Evolutionary conservation across 37 sponge, comb jelly and placozoan species (phyloP).

Genomic region (Ianthella basta): DNA sequence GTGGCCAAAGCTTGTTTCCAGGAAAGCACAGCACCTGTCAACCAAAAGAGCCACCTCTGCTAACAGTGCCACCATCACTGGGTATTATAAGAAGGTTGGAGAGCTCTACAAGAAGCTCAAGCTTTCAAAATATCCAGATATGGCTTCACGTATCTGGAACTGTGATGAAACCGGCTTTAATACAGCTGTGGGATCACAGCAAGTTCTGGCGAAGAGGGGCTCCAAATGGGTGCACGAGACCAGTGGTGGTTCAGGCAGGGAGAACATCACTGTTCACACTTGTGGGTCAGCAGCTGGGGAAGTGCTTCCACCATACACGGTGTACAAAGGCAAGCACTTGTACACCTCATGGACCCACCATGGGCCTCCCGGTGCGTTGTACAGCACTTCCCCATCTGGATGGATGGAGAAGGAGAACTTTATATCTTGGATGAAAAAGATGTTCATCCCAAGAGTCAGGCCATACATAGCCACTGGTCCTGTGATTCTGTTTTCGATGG

Average conservation of each 20-base stretch:
- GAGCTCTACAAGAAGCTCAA: slow-evolving; percentile 1
- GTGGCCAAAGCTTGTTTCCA: slow-evolving; percentile 22
- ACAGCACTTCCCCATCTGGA: slow-evolving; percentile 31
- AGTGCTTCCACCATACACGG: slow-evolving; percentile 50
- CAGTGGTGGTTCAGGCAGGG: slow-evolving; percentile 43
- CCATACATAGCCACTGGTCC: slow-evolving; percentile 2
- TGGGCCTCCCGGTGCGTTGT: slow-evolving; percentile 41
- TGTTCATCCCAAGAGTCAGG: slow-evolving; percentile 39
- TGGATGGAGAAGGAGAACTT: slow-evolving; percentile 52
- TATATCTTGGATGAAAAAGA: slow-evolving; percentile 44
- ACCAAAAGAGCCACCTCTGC: slow-evolving; percentile 17
- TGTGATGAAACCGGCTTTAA: slow-evolving; percentile 50
- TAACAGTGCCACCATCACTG: slow-evolving; percentile 11
- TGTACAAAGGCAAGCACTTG: slow-evolving; percentile 43
- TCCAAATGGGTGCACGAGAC: slow-evolving; percentile 35
- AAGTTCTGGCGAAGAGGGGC: slow-evolving; percentile 36
- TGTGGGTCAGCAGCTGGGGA: slow-evolving; percentile 51
- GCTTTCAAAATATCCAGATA: background rate
- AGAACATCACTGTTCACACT: slow-evolving; percentile 43
- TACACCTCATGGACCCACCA: slow-evolving; percentile 27
- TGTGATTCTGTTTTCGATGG: slow-evolving; percentile 71
- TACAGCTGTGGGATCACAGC: slow-evolving; percentile 13
- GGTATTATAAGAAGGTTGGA: background rate
- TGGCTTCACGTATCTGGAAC: slow-evolving; percentile 37
- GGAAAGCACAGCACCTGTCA: slow-evolving; percentile 42